A percentile compares a stretch with the other conserved stretches of the same genome.
These are phyloP conservation scores for Crocodylus rhombifer DNA, from an alignment of 2,797 vertebrate species.

Conservation along the genomic window DNA sequence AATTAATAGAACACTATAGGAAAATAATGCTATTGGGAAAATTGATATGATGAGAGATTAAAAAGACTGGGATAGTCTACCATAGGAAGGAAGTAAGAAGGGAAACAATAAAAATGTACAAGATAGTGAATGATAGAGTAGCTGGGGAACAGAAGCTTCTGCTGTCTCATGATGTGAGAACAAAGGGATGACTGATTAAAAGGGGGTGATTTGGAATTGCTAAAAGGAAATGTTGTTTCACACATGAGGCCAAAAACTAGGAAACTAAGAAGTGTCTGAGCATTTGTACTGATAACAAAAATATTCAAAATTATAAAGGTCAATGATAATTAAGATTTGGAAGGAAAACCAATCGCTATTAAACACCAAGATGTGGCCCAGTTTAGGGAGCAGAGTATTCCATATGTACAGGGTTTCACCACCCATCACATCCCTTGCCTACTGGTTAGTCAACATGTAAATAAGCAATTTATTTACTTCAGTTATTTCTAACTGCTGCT, in stretches of 20 bases:
- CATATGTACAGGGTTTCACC: not conserved
- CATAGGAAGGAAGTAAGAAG: not conserved
- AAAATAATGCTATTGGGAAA: not conserved
- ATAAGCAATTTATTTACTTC: not conserved
- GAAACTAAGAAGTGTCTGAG: not conserved
- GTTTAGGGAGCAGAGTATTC: not conserved
- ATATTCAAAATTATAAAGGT: not conserved
- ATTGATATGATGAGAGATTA: accelerated
- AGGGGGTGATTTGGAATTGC: not conserved
- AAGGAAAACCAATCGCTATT: not conserved
- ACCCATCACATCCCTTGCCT: not conserved
- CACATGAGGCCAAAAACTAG: not conserved
- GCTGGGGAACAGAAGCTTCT: not conserved
- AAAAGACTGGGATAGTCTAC: not conserved
- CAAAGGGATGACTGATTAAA: not conserved
- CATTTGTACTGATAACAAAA: not conserved
- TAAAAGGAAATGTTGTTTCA: not conserved
- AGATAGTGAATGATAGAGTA: not conserved
- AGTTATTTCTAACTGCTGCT: not conserved
- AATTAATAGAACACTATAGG: not conserved
- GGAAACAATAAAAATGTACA: not conserved
- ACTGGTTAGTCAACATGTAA: not conserved
- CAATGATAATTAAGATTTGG: not conserved
- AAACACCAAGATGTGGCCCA: not conserved
- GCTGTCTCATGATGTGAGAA: not conserved